Base-by-base conservation (phyloP, 2,888 invertebrate species). In the Unio delphinus region DNA sequence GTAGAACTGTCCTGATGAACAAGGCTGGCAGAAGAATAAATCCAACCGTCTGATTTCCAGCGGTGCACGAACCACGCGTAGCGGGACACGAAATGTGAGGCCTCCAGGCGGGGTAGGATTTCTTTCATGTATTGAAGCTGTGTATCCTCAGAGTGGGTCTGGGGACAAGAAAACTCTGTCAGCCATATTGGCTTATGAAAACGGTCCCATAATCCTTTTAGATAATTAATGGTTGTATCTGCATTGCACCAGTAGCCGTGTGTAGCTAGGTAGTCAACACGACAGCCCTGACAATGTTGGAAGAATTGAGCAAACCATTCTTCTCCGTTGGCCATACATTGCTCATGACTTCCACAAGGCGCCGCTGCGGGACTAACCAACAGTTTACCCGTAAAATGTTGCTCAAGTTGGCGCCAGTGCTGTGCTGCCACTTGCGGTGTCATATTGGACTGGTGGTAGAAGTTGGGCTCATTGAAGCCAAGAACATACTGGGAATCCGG, bases 381-480 rank as follows among this genome's bases (percentile, higher is more conserved):
- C 4, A 74, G 68, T 20, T 68, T 69, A 3, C 75, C 75, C 18
- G 68, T 64, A 15, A 72, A 62, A 61, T 65, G 65, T 20, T 65
- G 55, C 64, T 81, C 79, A 4, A 81, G 63, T 65, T 76, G 68
- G 11, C 65, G 69, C 83, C 83, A 83, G 20, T 75, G 68, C 6
- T 1, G 20, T 18, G 80, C 83, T 1, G 80, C 83, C 30, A 73
- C 70, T 30, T 73, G 65, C 0, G 83, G 75, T 0, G 73, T 75
- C 60, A 83, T 59, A 67, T 81, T 79, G 45, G 80, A 72, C 68
- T 81, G 80, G 15, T 67, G 65, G 7, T 65, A 30, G 67, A 73
- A 72, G 68, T 83, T 83, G 56, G 82, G 82, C 69, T 83, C 82
- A 60, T 83, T 83, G 69, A 78, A 83, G 4, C 79, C 76, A 4